Evolutionary conservation across 2,888 invertebrate genomes (phyloP), one percentile per base, ranked within the genome.

Genomic region (Latrodectus elegans): DNA sequence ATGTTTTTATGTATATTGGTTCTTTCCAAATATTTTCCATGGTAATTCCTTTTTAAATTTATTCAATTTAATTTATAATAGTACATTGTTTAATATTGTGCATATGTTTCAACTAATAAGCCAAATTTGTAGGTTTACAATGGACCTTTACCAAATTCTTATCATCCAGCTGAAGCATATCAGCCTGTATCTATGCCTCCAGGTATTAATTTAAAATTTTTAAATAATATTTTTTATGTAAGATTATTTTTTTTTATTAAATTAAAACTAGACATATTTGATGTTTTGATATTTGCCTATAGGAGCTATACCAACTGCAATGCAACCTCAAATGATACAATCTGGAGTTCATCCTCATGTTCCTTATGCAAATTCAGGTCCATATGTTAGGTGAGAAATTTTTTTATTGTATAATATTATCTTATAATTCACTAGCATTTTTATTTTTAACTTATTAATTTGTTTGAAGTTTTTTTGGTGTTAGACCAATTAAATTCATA

Each of bases 131-230:
- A 60, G 60, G 60, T 60, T n/a, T 60, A 60, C 60, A 15, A 12
- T 60, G 60, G 74, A 26, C 55, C 60, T 12, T 14, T 83, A 49
- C 65, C 71, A 65, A 51, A 52, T 26, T 75, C 68, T 17, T 73
- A 74, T 52, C 73, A 76, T n/a, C 49, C 83, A 70, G 53, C 64
- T 64, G 87, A 83, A 75, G 14, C 77, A n/a, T 88, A 78, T 70
- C 87, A 82, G 53, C 77, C 81, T 68, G n/a, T 82, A 55, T 15
- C 73, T 53, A 67, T 76, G 15, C 75, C 87, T 38, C 51, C 73
- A n/a, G 67, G 26, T 38, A 51, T 51, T 55, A 60, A 60, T 12
- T 15, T 10, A 60, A 60, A 60, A 60, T 60, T 15, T 60, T 17
- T 17, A 17, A 17, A 68, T 38, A 4, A 38, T 38, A 38, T 38